phyloP scores from a whole-genome alignment of 2,888 invertebrate species.

The Trissolcus brochymenae region DNA sequence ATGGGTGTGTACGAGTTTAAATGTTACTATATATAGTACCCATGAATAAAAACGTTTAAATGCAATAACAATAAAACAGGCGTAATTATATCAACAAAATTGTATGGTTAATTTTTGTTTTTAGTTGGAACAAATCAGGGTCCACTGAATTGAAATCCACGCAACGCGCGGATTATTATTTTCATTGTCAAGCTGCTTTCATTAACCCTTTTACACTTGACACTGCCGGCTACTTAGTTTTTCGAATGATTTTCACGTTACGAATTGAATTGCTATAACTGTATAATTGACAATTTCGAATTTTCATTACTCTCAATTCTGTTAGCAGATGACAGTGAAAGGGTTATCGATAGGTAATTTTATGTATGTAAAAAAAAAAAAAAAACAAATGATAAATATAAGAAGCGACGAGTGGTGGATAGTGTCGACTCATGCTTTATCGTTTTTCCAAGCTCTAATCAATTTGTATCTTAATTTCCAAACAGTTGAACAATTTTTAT shows the following conservation, averaged over 20 bases:
- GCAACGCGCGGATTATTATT: neutral
- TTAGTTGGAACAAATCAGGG: conserved; percentile 31
- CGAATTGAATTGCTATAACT: neutral
- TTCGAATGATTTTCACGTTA: neutral
- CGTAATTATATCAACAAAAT: conserved; percentile 8
- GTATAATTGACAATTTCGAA: neutral
- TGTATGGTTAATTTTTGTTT: conserved; percentile 15
- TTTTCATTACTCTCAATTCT: neutral
- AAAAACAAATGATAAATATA: conserved; percentile 5
- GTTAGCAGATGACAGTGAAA: conserved; percentile 20
- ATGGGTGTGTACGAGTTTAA: conserved; percentile 19
- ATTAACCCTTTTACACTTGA: conserved; percentile 40
- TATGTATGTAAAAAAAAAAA: conserved; percentile 17
- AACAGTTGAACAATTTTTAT: neutral
- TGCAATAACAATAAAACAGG: conserved; percentile 14
- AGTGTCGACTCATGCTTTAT: conserved; percentile 5
- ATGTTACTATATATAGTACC: conserved; percentile 10
- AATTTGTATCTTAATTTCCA: neutral
- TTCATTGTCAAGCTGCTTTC: conserved; percentile 30
- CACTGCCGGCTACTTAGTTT: conserved; percentile 17
- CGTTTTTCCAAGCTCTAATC: neutral
- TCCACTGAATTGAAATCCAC: conserved; percentile 22
- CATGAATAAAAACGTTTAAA: conserved; percentile 3
- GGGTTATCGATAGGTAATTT: conserved; percentile 33
- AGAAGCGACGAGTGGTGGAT: conserved; percentile 5